Conservation (phyloP, 2,797 vertebrate genomes). For the Eupleurogrammus muticus region DNA sequence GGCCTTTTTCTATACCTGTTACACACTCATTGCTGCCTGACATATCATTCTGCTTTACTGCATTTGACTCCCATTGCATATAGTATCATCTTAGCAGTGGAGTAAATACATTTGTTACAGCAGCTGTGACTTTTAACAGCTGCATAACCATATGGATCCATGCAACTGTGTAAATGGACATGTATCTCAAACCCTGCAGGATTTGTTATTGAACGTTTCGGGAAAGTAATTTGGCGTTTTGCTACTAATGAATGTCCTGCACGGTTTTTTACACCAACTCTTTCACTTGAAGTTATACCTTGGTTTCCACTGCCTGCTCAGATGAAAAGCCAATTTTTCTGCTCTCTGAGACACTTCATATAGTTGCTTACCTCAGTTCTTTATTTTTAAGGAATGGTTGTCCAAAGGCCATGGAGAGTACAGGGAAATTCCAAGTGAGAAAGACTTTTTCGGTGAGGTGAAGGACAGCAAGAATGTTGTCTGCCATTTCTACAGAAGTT, state of each 20-base stretch:
- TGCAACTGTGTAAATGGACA: not conserved
- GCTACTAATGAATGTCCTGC: not conserved
- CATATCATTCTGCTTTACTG: no score
- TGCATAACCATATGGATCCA: not conserved
- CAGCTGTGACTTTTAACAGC: not conserved
- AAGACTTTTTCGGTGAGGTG: slow-evolving; percentile 96
- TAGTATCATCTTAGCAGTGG: not conserved
- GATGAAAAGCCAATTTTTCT: not conserved
- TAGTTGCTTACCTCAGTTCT: slow-evolving; percentile 17
- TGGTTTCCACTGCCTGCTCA: not conserved
- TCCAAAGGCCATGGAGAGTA: slow-evolving; percentile 98
- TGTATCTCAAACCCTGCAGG: not conserved
- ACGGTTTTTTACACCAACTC: not conserved
- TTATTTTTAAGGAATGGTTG: slow-evolving; percentile 90
- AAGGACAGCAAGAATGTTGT: slow-evolving; percentile 97
- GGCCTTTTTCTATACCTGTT: not conserved
- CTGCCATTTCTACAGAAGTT: slow-evolving; percentile 97
- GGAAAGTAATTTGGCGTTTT: not conserved
- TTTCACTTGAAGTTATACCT: not conserved
- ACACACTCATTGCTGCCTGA: not conserved
- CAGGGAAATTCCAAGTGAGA: slow-evolving; percentile 94
- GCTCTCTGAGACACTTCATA: not conserved
- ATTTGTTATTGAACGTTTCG: not conserved
- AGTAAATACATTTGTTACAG: not conserved
- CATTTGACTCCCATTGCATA: no score